Evolutionary conservation across 2,797 vertebrate species (phyloP), one percentile per base, ranked within the genome.

Genomic region (Adelosebastes latens): DNA sequence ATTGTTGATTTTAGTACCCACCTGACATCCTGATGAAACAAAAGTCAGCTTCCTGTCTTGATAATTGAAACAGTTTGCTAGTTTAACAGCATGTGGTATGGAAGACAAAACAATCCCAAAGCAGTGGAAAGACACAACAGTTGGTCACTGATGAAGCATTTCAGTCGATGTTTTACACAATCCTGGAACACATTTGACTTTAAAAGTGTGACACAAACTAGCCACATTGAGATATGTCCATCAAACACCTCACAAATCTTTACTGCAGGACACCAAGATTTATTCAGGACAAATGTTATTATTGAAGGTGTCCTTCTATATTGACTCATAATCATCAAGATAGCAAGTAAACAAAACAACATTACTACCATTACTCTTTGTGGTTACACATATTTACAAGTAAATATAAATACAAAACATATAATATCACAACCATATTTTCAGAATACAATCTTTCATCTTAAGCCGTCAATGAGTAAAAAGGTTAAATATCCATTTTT

Each of bases 21-120:
- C 61, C 77, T 68, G 72, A 86, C 81, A 80, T 69, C 63, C 3
- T 13, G 65, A 46, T 65, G 61, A 75, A 68, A 78, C 82, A 42
- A 72, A 82, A 83, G 66, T 80, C 68, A 12, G 25, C 16, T 65
- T 64, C 59, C 62, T 70, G 64, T 31, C 71, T 42, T 3, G 0
- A 63, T 77, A 77, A 84, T 52, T 42, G 59, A 66, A 68, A 46
- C 42, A n/a, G 20, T 55, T 52, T 59, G 25, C 25, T 46, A 1
- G 24, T 72, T 74, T 27, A 24, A 62, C 42, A 56, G 63, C 73
- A 81, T 66, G 60, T 42, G 12, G 4, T 20, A 1, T 65, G 55
- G 55, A 75, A 87, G 52, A 42, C 52, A n/a, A 60, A 80, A 68
- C 39, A 78, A 60, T 22, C 39, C 63, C 69, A 52, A 49, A 69